Base-by-base conservation (phyloP, 2,113 vertebrate species). In the Vidua macroura region DNA sequence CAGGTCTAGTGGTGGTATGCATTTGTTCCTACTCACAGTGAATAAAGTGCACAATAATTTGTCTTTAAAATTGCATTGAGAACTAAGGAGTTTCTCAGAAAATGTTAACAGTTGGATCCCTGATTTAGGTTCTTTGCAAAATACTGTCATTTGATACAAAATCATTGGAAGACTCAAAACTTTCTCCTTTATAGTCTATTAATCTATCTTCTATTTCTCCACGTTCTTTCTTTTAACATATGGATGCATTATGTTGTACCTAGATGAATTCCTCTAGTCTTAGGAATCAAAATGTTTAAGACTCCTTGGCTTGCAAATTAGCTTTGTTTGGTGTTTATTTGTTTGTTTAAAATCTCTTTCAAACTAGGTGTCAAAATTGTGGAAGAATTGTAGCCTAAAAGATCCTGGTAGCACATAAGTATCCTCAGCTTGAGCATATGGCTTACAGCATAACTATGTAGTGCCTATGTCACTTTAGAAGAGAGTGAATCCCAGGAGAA, bases 171-270 rank as follows among this genome's bases (percentile, higher is more conserved):
- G 19, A 6, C 10, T 83, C 13, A 43, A 93, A 90, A 93, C 75
- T 92, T 96, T 79, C 83, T 89, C 85, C 75, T 95, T 96, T 95
- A 68, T 16, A 92, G 51, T 86, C 63, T 85, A 48, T 97, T 97
- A 96, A 93, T 75, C 70, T 68, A 52, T 37, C 72, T 95, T 90
- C 77, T 89, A 10, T 83, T 90, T 89, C 84, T 93, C 25, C 37
- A 49, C 10, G 13, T 79, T 78, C 91, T 94, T 94, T 68, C 49
- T 97, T 97, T 97, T 95, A 86, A 90, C 27, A 23, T 85, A 70
- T 43, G 81, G 89, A 96, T 52, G 58, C 58, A 94, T 97, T 89
- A 84, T 91, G 78, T 95, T 91, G 59, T 89, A 85, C 88, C 88
- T 93, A 67, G 86, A 75, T 96, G 75, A 94, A 94, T 62, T 62